phyloP scores from a whole-genome alignment of 2,797 vertebrate species.

The Urocyon cinereoargenteus region DNA sequence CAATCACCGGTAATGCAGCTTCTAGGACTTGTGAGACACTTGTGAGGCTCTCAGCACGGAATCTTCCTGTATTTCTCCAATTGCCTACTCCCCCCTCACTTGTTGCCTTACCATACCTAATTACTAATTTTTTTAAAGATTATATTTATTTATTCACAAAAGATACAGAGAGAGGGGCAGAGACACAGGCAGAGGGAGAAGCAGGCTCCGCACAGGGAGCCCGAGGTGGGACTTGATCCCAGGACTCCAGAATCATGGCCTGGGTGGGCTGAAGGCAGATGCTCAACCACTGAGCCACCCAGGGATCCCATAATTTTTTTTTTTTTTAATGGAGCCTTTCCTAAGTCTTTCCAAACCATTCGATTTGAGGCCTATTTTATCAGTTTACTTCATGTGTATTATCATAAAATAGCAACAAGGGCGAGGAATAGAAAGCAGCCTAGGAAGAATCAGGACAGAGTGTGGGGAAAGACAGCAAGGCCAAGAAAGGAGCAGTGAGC shows the following conservation, averaged over 20 bases:
- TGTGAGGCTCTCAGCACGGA: not conserved
- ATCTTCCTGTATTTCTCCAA: not conserved
- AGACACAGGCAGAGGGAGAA: too few species aligned
- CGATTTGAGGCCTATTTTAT: not conserved
- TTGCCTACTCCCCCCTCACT: rapidly evolving
- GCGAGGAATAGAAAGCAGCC: not conserved
- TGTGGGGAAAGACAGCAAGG: not conserved
- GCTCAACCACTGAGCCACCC: too few species aligned
- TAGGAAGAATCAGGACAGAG: not conserved
- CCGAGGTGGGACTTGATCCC: too few species aligned
- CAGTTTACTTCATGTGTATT: not conserved
- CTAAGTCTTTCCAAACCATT: not conserved
- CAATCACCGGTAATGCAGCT: rapidly evolving
- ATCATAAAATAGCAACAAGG: not conserved
- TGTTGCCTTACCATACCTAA: not conserved
- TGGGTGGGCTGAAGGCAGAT: too few species aligned
- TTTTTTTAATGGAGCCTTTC: not conserved
- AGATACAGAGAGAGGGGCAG: too few species aligned
- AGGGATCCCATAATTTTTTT: too few species aligned
- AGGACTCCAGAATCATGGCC: too few species aligned
- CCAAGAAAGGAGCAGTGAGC: not conserved
- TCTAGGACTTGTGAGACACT: not conserved
- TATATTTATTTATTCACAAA: too few species aligned
- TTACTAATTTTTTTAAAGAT: too few species aligned
- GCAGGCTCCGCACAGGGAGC: too few species aligned